These are phyloP conservation scores for Cloeon dipterum DNA, from an alignment of 2,888 invertebrate species.

Conservation along the genomic window DNA sequence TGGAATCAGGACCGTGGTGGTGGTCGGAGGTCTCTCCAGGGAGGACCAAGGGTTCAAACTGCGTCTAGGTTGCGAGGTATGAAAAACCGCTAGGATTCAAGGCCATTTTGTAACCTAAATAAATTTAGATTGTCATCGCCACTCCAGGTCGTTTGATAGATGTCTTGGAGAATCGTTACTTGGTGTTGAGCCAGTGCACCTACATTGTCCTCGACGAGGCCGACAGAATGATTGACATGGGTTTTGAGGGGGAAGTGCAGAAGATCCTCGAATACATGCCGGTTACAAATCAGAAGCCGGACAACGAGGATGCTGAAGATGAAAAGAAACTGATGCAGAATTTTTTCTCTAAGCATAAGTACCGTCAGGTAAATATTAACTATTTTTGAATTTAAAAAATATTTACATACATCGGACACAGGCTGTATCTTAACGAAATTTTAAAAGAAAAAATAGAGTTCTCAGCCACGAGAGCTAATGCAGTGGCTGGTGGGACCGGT, in stretches of 20 bases:
- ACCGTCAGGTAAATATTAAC: conserved; percentile 52
- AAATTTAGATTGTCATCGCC: conserved; percentile 74
- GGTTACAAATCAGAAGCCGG: conserved; percentile 92
- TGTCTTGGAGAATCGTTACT: conserved; percentile 90
- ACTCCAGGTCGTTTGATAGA: conserved; percentile 98
- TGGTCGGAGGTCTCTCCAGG: conserved; percentile 92
- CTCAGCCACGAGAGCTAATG: too few relatives aligned
- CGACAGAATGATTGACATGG: conserved; percentile 99
- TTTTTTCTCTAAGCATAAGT: conserved; percentile 90
- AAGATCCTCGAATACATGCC: conserved; percentile 96
- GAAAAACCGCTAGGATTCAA: conserved; percentile 5
- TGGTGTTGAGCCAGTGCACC: conserved; percentile 91
- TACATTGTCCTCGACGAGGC: conserved; percentile 94
- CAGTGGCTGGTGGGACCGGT: too few relatives aligned
- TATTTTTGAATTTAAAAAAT: too few relatives aligned
- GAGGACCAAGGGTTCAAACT: conserved; percentile 97
- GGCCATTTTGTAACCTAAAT: conserved; percentile 2
- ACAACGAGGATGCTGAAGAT: conserved; percentile 95
- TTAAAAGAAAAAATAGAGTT: conserved; percentile 2
- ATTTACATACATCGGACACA: background rate
- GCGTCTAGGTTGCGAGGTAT: conserved; percentile 81
- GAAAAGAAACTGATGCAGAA: conserved; percentile 73
- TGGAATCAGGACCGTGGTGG: conserved; percentile 82
- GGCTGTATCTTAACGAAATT: background rate
- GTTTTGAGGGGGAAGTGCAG: conserved; percentile 95